Evolutionary conservation across 1,140 invertebrate genomes (phyloP).

Genomic region (Limonius californicus): DNA sequence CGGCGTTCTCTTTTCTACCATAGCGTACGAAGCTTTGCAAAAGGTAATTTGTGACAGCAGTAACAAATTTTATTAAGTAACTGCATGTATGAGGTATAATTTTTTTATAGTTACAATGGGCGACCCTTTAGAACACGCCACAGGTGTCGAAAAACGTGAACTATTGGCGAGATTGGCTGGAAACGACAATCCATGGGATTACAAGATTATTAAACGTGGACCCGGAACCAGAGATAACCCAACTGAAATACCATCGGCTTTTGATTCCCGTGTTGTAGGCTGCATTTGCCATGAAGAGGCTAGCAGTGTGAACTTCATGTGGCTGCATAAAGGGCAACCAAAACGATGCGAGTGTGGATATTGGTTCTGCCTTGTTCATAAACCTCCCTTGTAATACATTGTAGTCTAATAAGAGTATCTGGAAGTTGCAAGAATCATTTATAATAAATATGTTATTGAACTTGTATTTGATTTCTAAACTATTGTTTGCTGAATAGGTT

Average conservation of each 20-base stretch:
- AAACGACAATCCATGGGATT: constrained; percentile 85
- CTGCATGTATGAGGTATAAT: too few relatives aligned
- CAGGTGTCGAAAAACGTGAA: constrained; percentile 85
- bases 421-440: too few relatives aligned
- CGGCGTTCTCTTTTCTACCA: too few relatives aligned
- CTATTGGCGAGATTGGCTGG: constrained; percentile 75
- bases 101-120: constrained; percentile 56
- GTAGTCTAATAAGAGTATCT: too few relatives aligned
- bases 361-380: constrained; percentile 88
- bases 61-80: too few relatives aligned
- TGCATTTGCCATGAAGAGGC: constrained; percentile 94
- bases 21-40: too few relatives aligned
- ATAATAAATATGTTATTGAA: too few relatives aligned
- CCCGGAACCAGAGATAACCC: constrained; percentile 79
- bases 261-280: constrained; percentile 82
- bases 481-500: too few relatives aligned
- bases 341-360: constrained; percentile 90
- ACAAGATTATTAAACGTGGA: constrained; percentile 72
- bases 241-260: constrained; percentile 82
- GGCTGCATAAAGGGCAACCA: constrained; percentile 79
- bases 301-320: constrained; percentile 84
- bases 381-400: constrained; percentile 33
- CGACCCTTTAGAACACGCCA: constrained; percentile 84
- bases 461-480: too few relatives aligned
- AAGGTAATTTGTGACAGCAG: too few relatives aligned